These are phyloP conservation scores for Rotaria socialis DNA, from an alignment of 2,888 invertebrate species.

Conservation along the genomic window DNA sequence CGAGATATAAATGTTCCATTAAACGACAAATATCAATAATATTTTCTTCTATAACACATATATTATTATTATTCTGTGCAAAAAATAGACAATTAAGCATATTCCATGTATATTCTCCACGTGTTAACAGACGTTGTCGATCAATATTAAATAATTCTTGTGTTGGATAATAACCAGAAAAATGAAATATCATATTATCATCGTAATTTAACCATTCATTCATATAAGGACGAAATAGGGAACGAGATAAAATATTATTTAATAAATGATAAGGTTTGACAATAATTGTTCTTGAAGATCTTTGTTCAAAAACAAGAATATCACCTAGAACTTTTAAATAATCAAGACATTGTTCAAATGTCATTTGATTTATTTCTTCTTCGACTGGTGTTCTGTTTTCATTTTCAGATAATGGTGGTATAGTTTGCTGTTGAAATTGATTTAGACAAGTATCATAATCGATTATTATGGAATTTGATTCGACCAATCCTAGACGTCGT, in stretches of 20 bases:
- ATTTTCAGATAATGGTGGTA: background rate
- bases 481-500: background rate
- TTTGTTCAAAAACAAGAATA: background rate
- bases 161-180: background rate
- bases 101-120: slow-evolving; percentile 26
- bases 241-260: background rate
- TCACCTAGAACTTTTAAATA: background rate
- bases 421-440: background rate
- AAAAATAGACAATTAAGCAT: background rate
- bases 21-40: background rate
- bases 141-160: background rate
- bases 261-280: slow-evolving; percentile 15
- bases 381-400: background rate
- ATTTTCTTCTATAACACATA: background rate
- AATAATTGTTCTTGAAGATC: background rate
- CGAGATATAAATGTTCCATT: slow-evolving; percentile 19
- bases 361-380: slow-evolving; percentile 8
- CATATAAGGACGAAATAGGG: background rate
- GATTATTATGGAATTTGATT: background rate
- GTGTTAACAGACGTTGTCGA: background rate
- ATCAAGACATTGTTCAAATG: background rate
- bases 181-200: slow-evolving; percentile 23
- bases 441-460: background rate
- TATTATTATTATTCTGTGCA: background rate
- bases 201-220: slow-evolving; percentile 21